Percentiles rank a stretch among this genome's conserved stretches.
Conservation (phyloP, 2,888 invertebrate species). For the Xylocampa areola region DNA sequence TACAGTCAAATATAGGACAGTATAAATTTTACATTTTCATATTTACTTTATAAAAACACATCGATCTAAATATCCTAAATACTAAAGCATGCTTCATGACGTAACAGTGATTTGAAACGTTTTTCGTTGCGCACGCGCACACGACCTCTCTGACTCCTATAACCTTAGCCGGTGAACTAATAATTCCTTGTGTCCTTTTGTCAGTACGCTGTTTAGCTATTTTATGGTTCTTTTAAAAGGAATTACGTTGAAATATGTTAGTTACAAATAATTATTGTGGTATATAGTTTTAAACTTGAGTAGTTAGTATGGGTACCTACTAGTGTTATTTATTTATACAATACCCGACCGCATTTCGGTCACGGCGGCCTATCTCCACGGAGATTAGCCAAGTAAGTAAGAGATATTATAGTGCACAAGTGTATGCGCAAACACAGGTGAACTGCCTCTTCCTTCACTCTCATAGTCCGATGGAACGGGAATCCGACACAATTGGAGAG, state of each 20-base stretch:
- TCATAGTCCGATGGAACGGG: too few species aligned
- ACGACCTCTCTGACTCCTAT: constrained; percentile 62
- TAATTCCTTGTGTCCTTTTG: constrained; percentile 50
- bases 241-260: constrained; percentile 32
- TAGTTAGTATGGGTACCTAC: background rate
- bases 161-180: constrained; percentile 61
- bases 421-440: too few species aligned
- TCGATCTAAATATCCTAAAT: constrained; percentile 2
- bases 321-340: too few species aligned
- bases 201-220: constrained; percentile 37
- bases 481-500: too few species aligned
- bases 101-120: constrained; percentile 39
- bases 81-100: constrained; percentile 7
- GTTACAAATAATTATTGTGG: constrained; percentile 20
- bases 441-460: too few species aligned
- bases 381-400: too few species aligned
- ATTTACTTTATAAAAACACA: too few species aligned
- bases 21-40: too few species aligned
- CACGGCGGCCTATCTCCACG: too few species aligned
- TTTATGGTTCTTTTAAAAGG: constrained; percentile 37
- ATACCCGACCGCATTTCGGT: too few species aligned
- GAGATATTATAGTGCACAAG: too few species aligned
- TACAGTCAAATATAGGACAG: too few species aligned
- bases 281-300: constrained; percentile 27
- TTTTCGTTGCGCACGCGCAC: constrained; percentile 50